These are phyloP conservation scores for Kuschelorhynchus macadamiae DNA, from an alignment of 2,888 invertebrate genomes.

Conservation along the genomic window DNA sequence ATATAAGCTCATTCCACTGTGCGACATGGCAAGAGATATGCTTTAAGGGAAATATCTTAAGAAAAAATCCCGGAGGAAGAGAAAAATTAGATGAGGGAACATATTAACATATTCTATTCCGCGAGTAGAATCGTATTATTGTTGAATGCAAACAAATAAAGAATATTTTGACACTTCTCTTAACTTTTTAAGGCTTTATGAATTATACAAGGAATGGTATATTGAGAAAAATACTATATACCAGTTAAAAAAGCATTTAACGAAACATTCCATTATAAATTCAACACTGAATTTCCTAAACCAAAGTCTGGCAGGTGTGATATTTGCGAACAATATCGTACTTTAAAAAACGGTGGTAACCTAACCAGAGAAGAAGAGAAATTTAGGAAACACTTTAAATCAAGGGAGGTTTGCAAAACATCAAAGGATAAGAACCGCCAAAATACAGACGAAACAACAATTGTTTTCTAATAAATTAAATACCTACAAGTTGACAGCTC, in stretches of 20 bases:
- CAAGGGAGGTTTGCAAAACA: neutral
- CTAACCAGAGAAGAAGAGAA: neutral
- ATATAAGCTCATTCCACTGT: too few relatives aligned
- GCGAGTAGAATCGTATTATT: too few relatives aligned
- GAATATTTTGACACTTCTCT: too few relatives aligned
- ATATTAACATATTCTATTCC: too few relatives aligned
- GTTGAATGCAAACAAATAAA: too few relatives aligned
- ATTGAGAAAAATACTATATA: neutral
- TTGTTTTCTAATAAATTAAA: neutral
- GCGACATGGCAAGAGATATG: too few relatives aligned
- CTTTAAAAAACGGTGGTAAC: neutral
- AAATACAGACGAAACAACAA: neutral
- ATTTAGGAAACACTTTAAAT: neutral
- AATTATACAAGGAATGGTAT: constrained; percentile 2
- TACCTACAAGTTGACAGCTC: constrained; percentile 1
- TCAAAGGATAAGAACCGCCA: neutral
- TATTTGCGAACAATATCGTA: constrained; percentile 1
- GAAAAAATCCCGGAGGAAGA: too few relatives aligned
- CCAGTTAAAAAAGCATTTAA: neutral
- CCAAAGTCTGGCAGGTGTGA: constrained; percentile 3
- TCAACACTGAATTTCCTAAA: constrained; percentile 5
- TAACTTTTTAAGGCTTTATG: neutral
- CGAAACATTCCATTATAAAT: constrained; percentile 1
- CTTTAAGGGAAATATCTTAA: too few relatives aligned
- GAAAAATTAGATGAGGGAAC: too few relatives aligned